A percentile compares a stretch with the other conserved stretches of the same genome.
These are phyloP conservation scores for Leucoptera coffeella DNA, from an alignment of 2,888 invertebrate species.

Conservation along the genomic window DNA sequence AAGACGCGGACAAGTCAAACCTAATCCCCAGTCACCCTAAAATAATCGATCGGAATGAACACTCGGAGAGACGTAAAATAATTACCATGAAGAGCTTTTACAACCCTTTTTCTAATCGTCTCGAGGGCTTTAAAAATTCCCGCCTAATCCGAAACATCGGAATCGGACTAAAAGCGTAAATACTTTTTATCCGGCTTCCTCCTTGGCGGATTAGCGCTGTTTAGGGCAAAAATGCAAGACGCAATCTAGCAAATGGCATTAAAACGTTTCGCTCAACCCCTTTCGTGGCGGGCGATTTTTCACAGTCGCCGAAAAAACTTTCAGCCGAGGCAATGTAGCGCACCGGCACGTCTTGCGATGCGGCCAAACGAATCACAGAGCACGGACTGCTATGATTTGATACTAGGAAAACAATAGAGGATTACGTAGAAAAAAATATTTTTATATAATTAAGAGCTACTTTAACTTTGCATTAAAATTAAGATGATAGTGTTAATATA, in stretches of 20 bases:
- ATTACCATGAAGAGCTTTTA: conserved; percentile 35
- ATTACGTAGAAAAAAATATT: too few species aligned
- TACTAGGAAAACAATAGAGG: too few species aligned
- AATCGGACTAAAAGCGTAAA: conserved; percentile 46
- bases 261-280: conserved; percentile 50
- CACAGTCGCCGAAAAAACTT: conserved; percentile 38
- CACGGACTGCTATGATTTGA: too few species aligned
- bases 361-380: too few species aligned
- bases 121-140: conserved; percentile 35
- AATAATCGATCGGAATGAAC: neutral
- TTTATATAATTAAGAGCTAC: too few species aligned
- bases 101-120: conserved; percentile 39
- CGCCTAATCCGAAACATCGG: conserved; percentile 33
- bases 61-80: conserved; percentile 33
- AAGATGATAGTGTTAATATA: too few species aligned
- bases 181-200: conserved; percentile 38
- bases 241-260: conserved; percentile 55
- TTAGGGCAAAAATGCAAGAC: conserved; percentile 46
- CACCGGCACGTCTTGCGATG: conserved; percentile 44
- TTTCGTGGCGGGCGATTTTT: conserved; percentile 44
- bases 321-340: conserved; percentile 40
- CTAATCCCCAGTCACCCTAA: too few species aligned
- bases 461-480: too few species aligned
- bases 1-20: too few species aligned
- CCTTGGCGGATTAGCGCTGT: conserved; percentile 48